Conservation (phyloP, 1,140 invertebrate genomes). For the Globodera rostochiensis region DNA sequence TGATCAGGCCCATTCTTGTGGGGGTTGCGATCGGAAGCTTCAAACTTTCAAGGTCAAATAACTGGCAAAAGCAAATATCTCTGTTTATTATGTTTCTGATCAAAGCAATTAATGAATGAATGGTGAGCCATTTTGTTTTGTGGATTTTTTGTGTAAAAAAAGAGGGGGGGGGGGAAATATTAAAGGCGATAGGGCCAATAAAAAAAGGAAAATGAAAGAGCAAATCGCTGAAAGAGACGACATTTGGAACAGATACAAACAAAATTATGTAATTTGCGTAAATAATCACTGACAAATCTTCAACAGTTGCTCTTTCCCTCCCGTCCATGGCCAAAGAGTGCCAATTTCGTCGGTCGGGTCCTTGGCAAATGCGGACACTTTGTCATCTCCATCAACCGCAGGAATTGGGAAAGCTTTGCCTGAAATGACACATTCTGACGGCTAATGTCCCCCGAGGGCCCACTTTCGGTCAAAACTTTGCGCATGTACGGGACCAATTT, state of each 20-base stretch:
- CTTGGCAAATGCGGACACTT: background rate
- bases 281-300: background rate
- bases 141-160: background rate
- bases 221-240: background rate
- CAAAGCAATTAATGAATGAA: no score
- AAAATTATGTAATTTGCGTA: background rate
- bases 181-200: no score
- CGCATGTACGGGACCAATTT: slow-evolving; percentile 51
- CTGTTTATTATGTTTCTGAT: no score
- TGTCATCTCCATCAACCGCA: background rate
- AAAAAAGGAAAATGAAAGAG: background rate
- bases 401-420: background rate
- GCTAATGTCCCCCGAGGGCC: background rate
- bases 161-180: background rate
- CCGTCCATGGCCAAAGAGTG: slow-evolving; percentile 8
- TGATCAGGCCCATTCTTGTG: no score
- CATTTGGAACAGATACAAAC: background rate
- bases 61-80: no score
- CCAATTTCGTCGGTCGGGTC: slow-evolving; percentile 7
- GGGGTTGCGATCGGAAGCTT: no score
- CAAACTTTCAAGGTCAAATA: no score
- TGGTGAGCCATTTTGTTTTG: background rate
- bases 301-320: background rate
- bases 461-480: slow-evolving; percentile 49
- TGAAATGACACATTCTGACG: background rate